A percentile compares a stretch with the other conserved stretches of the same genome.
Evolutionary conservation across 1,140 invertebrate species (phyloP).

Genomic region (Meloidogyne chitwoodi): DNA sequence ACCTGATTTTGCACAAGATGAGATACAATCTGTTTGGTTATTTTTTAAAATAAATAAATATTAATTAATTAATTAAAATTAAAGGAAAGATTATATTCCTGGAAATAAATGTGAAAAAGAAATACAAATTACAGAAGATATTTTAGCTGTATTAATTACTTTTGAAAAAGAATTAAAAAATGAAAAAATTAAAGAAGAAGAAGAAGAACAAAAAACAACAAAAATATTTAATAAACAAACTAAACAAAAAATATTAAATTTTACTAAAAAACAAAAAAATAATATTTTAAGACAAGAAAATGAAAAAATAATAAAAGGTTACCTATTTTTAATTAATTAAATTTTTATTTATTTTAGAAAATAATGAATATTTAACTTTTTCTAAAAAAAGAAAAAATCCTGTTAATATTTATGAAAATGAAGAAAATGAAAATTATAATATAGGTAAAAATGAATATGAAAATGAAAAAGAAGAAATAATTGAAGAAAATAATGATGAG

Average conservation of each 20-base stretch:
- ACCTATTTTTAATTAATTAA: too few relatives aligned
- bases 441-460: too few relatives aligned
- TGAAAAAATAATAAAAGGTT: not conserved
- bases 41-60: not conserved
- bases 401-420: too few relatives aligned
- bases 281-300: not conserved
- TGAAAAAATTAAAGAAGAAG: too few relatives aligned
- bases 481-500: too few relatives aligned
- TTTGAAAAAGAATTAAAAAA: conserved; percentile 46
- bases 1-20: conserved; percentile 52
- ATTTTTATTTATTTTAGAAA: too few relatives aligned
- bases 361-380: too few relatives aligned
- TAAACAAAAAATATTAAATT: not conserved
- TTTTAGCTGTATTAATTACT: conserved; percentile 49
- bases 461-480: too few relatives aligned
- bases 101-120: conserved; percentile 46
- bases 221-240: not conserved
- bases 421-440: too few relatives aligned
- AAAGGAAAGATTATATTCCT: conserved; percentile 47
- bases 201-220: not conserved
- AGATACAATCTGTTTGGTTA: conserved; percentile 46
- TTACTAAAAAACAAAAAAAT: too few relatives aligned
- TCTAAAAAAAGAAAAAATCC: too few relatives aligned
- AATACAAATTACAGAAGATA: conserved; percentile 48
- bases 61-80: too few relatives aligned